Evolutionary conservation across 35 echinoderm and acorn worm species (phyloP).

Genomic region (Ptychodera flava): DNA sequence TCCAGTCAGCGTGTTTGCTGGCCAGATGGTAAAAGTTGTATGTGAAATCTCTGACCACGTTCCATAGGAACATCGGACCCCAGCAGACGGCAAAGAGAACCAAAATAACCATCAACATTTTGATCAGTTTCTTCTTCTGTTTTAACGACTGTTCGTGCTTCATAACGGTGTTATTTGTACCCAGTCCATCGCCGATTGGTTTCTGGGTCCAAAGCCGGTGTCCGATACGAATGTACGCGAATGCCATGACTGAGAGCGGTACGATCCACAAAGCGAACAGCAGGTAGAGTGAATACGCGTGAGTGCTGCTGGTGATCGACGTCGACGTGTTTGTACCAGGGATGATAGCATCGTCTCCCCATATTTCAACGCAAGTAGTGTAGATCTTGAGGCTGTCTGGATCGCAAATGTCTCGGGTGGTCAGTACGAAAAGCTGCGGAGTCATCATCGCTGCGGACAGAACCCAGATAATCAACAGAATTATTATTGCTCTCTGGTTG

Average conservation of each 20-base stretch:
- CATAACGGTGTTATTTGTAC: conserved; percentile 28
- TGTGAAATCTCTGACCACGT: conserved; percentile 27
- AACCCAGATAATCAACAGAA: conserved; percentile 48
- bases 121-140: conserved; percentile 71
- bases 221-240: conserved; percentile 60
- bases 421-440: conserved; percentile 55
- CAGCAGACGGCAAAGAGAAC: conserved; percentile 72
- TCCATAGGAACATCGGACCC: conserved; percentile 70
- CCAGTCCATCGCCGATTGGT: conserved; percentile 27
- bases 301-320: background rate
- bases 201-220: conserved; percentile 73
- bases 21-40: background rate
- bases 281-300: conserved; percentile 51
- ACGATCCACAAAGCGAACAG: conserved; percentile 57
- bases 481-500: conserved; percentile 43
- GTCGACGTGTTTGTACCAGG: background rate
- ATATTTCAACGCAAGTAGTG: conserved; percentile 63
- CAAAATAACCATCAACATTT: conserved; percentile 75
- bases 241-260: conserved; percentile 50
- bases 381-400: conserved; percentile 27
- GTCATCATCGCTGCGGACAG: conserved; percentile 45
- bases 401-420: conserved; percentile 19
- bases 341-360: conserved; percentile 3
- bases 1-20: background rate
- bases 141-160: conserved; percentile 15